Conservation (phyloP, 1,140 invertebrate genomes). For the Philopotamus ludificatus region DNA sequence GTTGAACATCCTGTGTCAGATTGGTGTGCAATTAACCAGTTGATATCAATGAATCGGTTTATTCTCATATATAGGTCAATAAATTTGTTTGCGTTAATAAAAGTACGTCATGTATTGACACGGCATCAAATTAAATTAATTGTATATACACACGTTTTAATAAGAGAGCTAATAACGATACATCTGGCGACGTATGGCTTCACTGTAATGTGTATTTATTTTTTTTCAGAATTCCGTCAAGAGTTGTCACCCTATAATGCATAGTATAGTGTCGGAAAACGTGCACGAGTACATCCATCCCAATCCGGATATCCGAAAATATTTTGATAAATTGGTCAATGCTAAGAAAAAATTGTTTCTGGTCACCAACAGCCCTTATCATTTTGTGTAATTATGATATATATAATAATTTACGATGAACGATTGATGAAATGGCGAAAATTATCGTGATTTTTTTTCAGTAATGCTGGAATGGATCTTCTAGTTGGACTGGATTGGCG, state of each 20-base stretch:
- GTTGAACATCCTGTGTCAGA: no score
- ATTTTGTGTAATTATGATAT: conserved; percentile 85
- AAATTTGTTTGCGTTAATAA: no score
- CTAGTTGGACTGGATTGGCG: conserved; percentile 88
- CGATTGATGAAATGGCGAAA: conserved; percentile 3
- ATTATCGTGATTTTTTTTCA: conserved; percentile 50
- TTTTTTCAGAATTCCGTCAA: conserved; percentile 83
- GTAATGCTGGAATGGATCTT: conserved; percentile 88
- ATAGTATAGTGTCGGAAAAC: conserved; percentile 78
- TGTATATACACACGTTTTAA: no score
- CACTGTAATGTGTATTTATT: no score
- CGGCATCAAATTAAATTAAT: no score
- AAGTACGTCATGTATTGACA: no score
- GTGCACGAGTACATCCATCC: conserved; percentile 78
- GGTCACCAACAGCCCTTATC: conserved; percentile 94
- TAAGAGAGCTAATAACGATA: no score
- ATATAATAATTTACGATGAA: conserved; percentile 5
- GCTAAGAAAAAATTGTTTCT: conserved; percentile 89
- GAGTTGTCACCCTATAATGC: conserved; percentile 89
- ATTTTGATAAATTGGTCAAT: conserved; percentile 73
- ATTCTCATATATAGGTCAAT: no score
- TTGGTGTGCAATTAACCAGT: no score
- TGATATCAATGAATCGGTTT: no score
- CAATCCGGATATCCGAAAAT: conserved; percentile 71
- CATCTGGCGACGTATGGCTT: no score